Percentiles rank a stretch among this genome's conserved stretches.
phyloP scores from a whole-genome alignment of 2,113 vertebrate species.

The Grammomys surdaster region DNA sequence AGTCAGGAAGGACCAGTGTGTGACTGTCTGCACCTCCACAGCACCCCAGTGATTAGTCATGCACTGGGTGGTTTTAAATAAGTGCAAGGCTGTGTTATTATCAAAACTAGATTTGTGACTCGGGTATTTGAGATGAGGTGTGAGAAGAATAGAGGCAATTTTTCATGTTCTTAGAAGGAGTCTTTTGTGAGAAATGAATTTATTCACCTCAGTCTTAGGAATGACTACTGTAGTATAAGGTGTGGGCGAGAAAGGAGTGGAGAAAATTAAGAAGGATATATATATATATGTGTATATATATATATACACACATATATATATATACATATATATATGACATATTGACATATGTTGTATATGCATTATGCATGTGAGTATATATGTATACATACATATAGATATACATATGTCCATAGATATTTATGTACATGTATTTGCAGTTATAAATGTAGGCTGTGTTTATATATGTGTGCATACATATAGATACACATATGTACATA shows the following conservation, averaged over 20 bases:
- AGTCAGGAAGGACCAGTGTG: not conserved
- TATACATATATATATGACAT: not conserved
- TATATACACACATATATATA: not conserved
- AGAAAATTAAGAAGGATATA: not conserved
- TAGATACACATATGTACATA: not conserved
- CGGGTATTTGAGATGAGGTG: not conserved
- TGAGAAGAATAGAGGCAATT: not conserved
- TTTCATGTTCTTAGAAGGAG: not conserved
- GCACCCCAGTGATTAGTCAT: not conserved
- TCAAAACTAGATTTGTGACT: not conserved
- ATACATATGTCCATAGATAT: not conserved
- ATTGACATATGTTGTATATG: not conserved
- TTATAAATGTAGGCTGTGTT: not conserved
- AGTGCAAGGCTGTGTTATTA: not conserved
- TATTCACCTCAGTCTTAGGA: not conserved
- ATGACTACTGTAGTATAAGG: not conserved
- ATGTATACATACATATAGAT: not conserved
- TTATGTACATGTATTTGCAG: not conserved
- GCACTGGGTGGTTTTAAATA: not conserved
- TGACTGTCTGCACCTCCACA: not conserved
- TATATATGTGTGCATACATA: not conserved
- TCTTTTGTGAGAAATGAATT: conserved; percentile 1
- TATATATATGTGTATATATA: not conserved
- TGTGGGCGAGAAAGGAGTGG: not conserved
- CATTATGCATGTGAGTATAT: not conserved